Base-by-base conservation (phyloP, 2,888 invertebrate species). In the Heteropelma amictum region DNA sequence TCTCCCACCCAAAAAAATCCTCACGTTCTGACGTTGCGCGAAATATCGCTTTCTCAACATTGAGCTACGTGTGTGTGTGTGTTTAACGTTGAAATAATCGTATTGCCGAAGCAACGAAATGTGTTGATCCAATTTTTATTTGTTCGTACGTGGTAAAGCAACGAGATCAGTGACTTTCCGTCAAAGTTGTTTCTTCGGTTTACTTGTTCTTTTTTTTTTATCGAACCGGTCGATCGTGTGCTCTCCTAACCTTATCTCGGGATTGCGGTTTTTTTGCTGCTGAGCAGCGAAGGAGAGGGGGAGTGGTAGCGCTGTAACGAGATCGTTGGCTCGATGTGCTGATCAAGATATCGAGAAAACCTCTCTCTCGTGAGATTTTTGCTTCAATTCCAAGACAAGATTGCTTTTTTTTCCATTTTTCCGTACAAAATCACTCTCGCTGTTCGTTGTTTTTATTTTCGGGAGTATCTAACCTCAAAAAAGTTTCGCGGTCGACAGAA, bases 231-330 rank as follows among this genome's bases (percentile, higher is more conserved):
- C 63, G 61, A 64, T 64, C 49, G 17, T 23, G 38, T 40, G 63
- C n/a, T n/a, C 58, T 76, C 74, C 71, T 80, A 80, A 80, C 80
- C 80, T 80, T 69, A 58, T 76, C 78, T 60, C 26, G 49, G 6
- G 30, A 53, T 23, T 64, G 19, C 30, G 1, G 38, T 26, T 38
- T 23, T 60, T 53, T 60, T 30, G 28, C 3, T 19, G 3, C 6
- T 3, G 4, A 12, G 7, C 14, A 8, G 14, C 30, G 45, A n/a
- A 6, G 4, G 10, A n/a, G 28, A 10, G 42, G 19, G 10, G 42
- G 17, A 26, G 28, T 49, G 26, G 21, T 23, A 23, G 23, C 28
- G n/a, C 28, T 35, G 42, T 19, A 45, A 23, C 10, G 30, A 60
- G 30, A 42, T 28, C n/a, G 17, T n/a, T 40, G 14, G 40, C 38